phyloP scores from a whole-genome alignment of 2,888 invertebrate species.

The Dasypolia templi region DNA sequence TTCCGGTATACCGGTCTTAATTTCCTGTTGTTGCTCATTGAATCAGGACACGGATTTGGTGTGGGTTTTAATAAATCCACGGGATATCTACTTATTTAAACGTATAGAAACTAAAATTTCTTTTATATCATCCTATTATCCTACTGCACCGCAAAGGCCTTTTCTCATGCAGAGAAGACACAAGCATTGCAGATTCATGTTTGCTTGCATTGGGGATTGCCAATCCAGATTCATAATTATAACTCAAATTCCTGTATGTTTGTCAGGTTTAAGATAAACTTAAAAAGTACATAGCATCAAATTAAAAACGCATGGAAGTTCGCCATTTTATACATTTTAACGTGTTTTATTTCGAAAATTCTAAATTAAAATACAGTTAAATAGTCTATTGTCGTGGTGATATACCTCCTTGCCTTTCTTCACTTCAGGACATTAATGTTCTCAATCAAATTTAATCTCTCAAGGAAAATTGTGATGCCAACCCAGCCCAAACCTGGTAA shows the following conservation, averaged over 20 bases:
- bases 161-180: not conserved
- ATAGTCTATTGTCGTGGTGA: not conserved
- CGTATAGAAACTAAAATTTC: not conserved
- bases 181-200: not conserved
- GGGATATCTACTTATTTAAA: not conserved
- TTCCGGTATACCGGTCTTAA: conserved; percentile 32
- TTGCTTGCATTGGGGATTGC: not conserved
- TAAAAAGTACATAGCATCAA: not conserved
- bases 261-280: no score
- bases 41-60: conserved; percentile 9
- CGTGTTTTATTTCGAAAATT: no score
- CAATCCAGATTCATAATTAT: not conserved
- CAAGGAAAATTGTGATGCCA: not conserved
- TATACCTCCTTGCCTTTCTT: no score
- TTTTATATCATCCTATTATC: not conserved
- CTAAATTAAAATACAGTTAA: no score
- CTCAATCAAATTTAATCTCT: not conserved
- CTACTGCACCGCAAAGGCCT: no score
- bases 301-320: no score
- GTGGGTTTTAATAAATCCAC: not conserved
- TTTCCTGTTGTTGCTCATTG: conserved; percentile 43
- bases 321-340: no score
- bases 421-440: not conserved
- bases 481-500: not conserved
- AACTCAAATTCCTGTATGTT: not conserved